Evolutionary conservation across 2,797 vertebrate species (phyloP), one percentile per base, ranked within the genome.

Genomic region (Eleutherodactylus coqui): DNA sequence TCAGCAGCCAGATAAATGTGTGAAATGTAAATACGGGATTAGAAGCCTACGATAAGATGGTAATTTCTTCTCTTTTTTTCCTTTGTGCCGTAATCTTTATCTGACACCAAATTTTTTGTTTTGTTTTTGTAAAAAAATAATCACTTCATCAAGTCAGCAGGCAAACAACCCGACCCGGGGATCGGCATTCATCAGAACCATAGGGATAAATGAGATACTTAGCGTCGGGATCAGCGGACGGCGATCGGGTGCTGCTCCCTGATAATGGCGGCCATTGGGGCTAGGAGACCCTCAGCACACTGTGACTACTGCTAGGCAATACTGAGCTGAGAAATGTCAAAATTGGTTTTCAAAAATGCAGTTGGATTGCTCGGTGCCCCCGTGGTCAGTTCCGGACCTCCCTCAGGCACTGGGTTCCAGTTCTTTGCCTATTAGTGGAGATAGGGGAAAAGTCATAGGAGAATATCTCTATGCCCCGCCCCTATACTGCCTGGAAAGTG

Each of bases 81-180:
- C 7, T 72, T 41, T 3, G 19, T 2, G 27, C 3, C 17, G 9
- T 13, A 77, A 55, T 55, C 49, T 77, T 55, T 77, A 55, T 55
- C 49, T 77, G 32, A 24, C 32, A 24, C 34, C 17, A 77, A n/a
- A n/a, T 51, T 76, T 69, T 29, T 82, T 82, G 80, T 82, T 82
- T 51, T 72, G 64, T 24, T 82, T 82, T 72, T 16, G 45, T 38
- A 82, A 43, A 82, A 29, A 82, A 72, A 82, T 72, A n/a, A 55
- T 72, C 80, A 72, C 34, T 36, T 72, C 80, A 82, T 82, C 67
- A 82, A 51, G 21, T 82, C 64, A 64, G 72, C 17, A 24, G 64
- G 67, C 67, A 82, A 82, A 72, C 80, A 82, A 55, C 29, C 67
- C 64, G 17, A 34, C 8, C 36, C 5, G 5, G 34, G 41, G 11